Evolutionary conservation across 2,797 vertebrate species (phyloP), one percentile per base, ranked within the genome.

Genomic region (Dendrocincla fuliginosa): DNA sequence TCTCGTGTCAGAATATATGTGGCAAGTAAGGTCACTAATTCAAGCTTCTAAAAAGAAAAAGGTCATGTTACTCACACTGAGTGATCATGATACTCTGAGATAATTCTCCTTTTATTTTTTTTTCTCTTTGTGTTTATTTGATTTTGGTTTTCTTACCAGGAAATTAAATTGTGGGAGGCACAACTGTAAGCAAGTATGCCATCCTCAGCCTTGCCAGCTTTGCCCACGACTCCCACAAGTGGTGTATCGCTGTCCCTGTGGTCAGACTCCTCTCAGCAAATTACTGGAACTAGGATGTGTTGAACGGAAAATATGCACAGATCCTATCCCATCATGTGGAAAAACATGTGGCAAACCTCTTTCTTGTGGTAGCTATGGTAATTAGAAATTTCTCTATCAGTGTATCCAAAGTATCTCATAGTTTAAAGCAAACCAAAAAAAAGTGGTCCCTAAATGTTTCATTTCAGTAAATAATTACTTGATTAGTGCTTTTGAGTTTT

Each of bases 281-380:
- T 98, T 99, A 55, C 94, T 99, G 93, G 99, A 99, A 60, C 97
- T 99, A 73, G 99, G 99, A 84, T 99, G 99, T 91, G 82, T 97
- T 15, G 98, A 99, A 88, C 98, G 99, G 73, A 98, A 97, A 89
- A 94, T 97, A 87, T 99, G 99, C 97, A 98, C 98, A 16, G 99
- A 99, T 94, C 98, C 99, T 59, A 98, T 99, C 80, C 98, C 99
- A 6, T 99, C 99, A 0, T 99, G 99, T 92, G 99, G 99, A 79
- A 99, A 99, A 98, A 99, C 98, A 6, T 99, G 99, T 96, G 98
- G 98, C 98, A 99, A 98, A 86, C 99, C 99, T 33, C 97, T 99
- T 78, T 97, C 98, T 68, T 99, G 99, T 79, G 99, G 99, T 75
- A 99, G 99, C 83, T 98, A 97, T 70, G 99, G 99, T 99, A 98